phyloP scores from a whole-genome alignment of 2,113 vertebrate species.

The Erythrocebus patas region DNA sequence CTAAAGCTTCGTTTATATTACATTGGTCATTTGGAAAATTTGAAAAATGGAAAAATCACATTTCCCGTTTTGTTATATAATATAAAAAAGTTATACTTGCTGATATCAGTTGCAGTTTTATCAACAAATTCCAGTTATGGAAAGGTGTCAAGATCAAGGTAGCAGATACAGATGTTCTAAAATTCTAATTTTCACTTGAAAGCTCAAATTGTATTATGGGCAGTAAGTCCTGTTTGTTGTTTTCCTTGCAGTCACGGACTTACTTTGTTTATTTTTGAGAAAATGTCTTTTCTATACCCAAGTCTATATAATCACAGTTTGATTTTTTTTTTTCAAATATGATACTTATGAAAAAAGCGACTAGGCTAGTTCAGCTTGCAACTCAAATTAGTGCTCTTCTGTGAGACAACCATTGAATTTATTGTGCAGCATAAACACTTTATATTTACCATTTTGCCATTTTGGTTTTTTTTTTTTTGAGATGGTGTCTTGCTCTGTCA shows the following conservation, averaged over 20 bases:
- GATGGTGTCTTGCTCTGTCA: too few species aligned
- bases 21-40: background rate
- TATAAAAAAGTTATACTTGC: background rate
- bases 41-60: background rate
- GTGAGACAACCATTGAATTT: background rate
- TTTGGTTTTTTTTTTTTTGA: too few species aligned
- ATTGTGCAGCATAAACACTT: background rate
- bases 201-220: background rate
- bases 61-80: background rate
- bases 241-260: constrained; percentile 28
- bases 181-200: constrained; percentile 36
- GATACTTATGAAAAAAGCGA: background rate
- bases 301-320: background rate
- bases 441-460: background rate
- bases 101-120: background rate
- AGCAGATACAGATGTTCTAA: background rate
- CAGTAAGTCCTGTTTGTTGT: background rate
- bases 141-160: background rate
- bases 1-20: background rate
- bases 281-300: background rate
- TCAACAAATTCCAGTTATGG: background rate
- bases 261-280: constrained; percentile 29
- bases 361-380: constrained; percentile 33
- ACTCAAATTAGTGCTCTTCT: background rate
- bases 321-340: constrained; percentile 48